Percentiles rank a stretch among this genome's conserved stretches.
Evolutionary conservation across 2,888 invertebrate genomes (phyloP).

Genomic region (Thera obeliscata): DNA sequence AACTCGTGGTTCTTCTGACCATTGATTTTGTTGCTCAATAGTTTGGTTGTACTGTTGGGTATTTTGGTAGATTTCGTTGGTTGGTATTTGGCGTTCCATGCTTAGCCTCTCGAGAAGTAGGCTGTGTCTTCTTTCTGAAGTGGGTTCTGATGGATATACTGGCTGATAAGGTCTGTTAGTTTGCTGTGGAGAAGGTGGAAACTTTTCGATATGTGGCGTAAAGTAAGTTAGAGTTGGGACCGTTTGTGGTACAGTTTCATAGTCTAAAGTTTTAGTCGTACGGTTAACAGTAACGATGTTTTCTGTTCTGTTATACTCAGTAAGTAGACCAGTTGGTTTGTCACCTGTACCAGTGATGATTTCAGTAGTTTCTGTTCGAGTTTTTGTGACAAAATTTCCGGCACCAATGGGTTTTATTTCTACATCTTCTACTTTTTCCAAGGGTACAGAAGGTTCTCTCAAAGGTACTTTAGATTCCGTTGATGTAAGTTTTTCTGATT

Average conservation of each 20-base stretch:
- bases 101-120: slow-evolving; percentile 75
- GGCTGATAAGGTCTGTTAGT: slow-evolving; percentile 65
- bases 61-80: slow-evolving; percentile 68
- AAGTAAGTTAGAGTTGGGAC: slow-evolving; percentile 73
- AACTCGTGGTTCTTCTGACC: slow-evolving; percentile 72
- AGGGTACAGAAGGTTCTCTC: slow-evolving; percentile 73
- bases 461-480: slow-evolving; percentile 58
- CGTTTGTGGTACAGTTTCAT: slow-evolving; percentile 67
- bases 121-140: slow-evolving; percentile 74
- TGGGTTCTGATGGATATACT: slow-evolving; percentile 61
- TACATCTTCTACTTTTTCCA: slow-evolving; percentile 77
- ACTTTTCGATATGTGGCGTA: slow-evolving; percentile 65
- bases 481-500: slow-evolving; percentile 40
- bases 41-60: slow-evolving; percentile 60
- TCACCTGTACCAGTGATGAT: slow-evolving; percentile 66
- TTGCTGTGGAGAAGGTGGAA: slow-evolving; percentile 64
- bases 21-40: slow-evolving; percentile 65
- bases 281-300: slow-evolving; percentile 77
- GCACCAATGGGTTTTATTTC: slow-evolving; percentile 79
- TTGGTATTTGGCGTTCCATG: slow-evolving; percentile 72
- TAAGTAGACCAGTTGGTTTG: slow-evolving; percentile 62
- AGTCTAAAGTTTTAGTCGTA: slow-evolving; percentile 75
- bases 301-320: slow-evolving; percentile 75
- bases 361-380: slow-evolving; percentile 72
- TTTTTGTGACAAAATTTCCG: slow-evolving; percentile 67